These are phyloP conservation scores for Pygmarrhopalites habei DNA, from an alignment of 1,140 invertebrate species.

Conservation along the genomic window DNA sequence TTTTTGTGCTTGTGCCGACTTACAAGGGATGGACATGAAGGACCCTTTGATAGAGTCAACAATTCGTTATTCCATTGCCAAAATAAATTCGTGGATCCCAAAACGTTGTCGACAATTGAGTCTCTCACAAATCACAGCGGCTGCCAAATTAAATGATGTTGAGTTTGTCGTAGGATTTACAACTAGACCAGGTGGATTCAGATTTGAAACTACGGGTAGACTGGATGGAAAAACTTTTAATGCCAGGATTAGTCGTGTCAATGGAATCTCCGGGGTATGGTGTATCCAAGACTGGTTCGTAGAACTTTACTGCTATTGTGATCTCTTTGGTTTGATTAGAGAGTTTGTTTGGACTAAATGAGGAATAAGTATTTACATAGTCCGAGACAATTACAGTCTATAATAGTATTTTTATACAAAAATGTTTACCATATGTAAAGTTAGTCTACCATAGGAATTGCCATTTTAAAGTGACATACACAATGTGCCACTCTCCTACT, in stretches of 20 bases:
- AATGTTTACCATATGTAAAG: no score
- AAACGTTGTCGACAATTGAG: slow-evolving; percentile 6
- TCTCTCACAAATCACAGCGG: slow-evolving; percentile 15
- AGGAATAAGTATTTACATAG: no score
- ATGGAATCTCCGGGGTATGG: not conserved
- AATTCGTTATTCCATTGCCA: slow-evolving; percentile 3
- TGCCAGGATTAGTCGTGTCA: not conserved
- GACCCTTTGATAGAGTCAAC: slow-evolving; percentile 2
- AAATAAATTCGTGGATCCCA: slow-evolving; percentile 28
- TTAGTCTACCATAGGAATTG: no score
- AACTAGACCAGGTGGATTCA: slow-evolving; percentile 29
- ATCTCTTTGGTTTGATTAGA: not conserved
- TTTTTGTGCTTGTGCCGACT: slow-evolving; percentile 30
- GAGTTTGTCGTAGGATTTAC: slow-evolving; percentile 24
- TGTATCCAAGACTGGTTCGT: slow-evolving; percentile 3
- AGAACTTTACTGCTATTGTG: slow-evolving; percentile 2
- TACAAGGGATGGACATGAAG: slow-evolving; percentile 7
- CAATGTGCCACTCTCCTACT: no score
- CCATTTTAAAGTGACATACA: no score
- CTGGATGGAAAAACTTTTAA: not conserved
- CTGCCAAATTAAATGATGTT: slow-evolving; percentile 9
- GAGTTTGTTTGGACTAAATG: not conserved
- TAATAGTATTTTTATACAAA: no score
- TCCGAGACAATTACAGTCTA: no score
- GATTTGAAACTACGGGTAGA: slow-evolving; percentile 23